phyloP scores from a whole-genome alignment of 2,797 vertebrate species.

The Smutsia temminckii region DNA sequence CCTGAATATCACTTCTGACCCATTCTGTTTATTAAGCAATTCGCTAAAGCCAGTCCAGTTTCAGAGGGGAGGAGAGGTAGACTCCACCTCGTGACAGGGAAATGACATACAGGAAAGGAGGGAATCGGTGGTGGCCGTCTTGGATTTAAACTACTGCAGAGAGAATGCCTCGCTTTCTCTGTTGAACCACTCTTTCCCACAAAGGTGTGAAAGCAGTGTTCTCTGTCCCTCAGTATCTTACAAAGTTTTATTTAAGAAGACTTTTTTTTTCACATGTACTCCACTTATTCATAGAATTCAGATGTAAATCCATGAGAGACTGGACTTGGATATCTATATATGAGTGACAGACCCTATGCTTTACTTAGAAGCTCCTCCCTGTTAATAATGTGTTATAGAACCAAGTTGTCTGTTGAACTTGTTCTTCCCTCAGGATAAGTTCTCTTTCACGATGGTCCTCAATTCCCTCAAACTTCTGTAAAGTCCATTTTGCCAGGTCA shows the following conservation, averaged over 20 bases:
- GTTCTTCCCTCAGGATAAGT: background rate
- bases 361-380: background rate
- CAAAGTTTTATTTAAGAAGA: background rate
- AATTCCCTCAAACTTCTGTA: background rate
- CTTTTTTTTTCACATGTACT: background rate
- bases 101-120: background rate
- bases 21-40: background rate
- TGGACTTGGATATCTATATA: background rate
- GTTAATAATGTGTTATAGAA: background rate
- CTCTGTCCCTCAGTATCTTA: background rate
- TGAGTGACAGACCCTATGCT: background rate
- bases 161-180: background rate
- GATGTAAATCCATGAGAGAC: background rate
- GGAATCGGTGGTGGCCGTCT: background rate
- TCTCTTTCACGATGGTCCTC: background rate
- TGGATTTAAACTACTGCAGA: background rate
- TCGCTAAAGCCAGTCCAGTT: background rate
- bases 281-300: background rate
- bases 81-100: background rate
- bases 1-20: conserved; percentile 25
- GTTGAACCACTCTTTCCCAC: background rate
- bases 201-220: background rate
- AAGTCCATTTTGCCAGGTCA: background rate
- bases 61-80: background rate
- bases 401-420: background rate